Percentiles rank a stretch among this genome's conserved stretches.
Evolutionary conservation across 1,140 invertebrate species (phyloP).

Genomic region (Pogonus chalceus): DNA sequence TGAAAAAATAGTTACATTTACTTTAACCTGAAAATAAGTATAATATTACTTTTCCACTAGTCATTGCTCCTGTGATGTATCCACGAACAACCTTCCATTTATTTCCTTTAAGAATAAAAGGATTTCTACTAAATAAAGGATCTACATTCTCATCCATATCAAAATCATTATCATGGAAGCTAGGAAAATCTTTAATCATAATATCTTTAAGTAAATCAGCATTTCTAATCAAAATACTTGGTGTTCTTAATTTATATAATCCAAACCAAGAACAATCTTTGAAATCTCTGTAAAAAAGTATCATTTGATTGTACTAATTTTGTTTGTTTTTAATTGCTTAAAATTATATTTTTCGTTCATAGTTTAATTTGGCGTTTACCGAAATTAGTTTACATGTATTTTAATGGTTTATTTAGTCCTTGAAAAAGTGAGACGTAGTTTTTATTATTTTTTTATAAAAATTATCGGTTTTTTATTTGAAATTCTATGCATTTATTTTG

Average conservation of each 20-base stretch:
- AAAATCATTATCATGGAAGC: conserved; percentile 24
- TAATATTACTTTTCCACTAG: conserved; percentile 29
- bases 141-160: conserved; percentile 29
- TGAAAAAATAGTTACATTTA: neutral
- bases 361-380: too few species aligned
- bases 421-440: too few species aligned
- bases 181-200: conserved; percentile 28
- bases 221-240: conserved; percentile 33
- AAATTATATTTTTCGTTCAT: too few species aligned
- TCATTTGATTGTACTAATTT: too few species aligned
- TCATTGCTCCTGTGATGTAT: conserved; percentile 42
- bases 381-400: too few species aligned
- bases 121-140: conserved; percentile 33
- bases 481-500: too few species aligned
- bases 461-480: too few species aligned
- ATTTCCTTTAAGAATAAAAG: conserved; percentile 35
- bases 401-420: too few species aligned
- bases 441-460: too few species aligned
- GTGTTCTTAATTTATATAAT: conserved; percentile 28
- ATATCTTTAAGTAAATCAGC: conserved; percentile 31
- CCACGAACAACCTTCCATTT: conserved; percentile 42
- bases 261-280: conserved; percentile 30
- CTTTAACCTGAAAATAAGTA: conserved; percentile 1
- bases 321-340: too few species aligned
- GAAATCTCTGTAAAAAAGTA: conserved; percentile 21